Conservation (phyloP, 1,140 invertebrate genomes). For the Tetragnatha versicolor region DNA sequence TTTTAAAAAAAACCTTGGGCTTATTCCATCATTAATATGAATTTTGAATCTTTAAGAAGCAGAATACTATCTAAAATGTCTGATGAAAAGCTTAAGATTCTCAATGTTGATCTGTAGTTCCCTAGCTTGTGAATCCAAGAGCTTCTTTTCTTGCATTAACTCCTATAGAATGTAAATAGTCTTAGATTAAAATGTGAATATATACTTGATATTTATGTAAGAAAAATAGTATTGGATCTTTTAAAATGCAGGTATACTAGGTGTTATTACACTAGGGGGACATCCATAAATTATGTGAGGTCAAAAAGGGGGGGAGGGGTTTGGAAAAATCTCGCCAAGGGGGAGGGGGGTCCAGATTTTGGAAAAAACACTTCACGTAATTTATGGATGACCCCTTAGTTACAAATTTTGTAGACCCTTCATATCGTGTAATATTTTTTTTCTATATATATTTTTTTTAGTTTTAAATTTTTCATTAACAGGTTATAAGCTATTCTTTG, state of each 20-base stretch:
- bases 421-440: no score
- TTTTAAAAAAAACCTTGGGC: constrained; percentile 4
- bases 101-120: constrained; percentile 58
- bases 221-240: background rate
- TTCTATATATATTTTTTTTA: no score
- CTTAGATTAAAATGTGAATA: no score
- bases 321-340: background rate
- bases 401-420: no score
- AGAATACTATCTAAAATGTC: constrained; percentile 28
- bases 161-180: constrained; percentile 60
- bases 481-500: background rate
- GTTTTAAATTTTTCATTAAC: background rate
- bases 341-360: no score
- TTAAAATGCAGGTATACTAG: background rate
- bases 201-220: constrained; percentile 13
- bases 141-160: constrained; percentile 58
- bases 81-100: constrained; percentile 28
- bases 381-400: no score
- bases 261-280: no score
- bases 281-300: background rate
- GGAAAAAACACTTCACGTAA: no score
- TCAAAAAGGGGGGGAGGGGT: background rate
- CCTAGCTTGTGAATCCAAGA: constrained; percentile 55
- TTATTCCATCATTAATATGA: background rate
- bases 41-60: background rate